Evolutionary conservation across 2,797 vertebrate species (phyloP).

Genomic region (Oryzias dopingdopingensis): DNA sequence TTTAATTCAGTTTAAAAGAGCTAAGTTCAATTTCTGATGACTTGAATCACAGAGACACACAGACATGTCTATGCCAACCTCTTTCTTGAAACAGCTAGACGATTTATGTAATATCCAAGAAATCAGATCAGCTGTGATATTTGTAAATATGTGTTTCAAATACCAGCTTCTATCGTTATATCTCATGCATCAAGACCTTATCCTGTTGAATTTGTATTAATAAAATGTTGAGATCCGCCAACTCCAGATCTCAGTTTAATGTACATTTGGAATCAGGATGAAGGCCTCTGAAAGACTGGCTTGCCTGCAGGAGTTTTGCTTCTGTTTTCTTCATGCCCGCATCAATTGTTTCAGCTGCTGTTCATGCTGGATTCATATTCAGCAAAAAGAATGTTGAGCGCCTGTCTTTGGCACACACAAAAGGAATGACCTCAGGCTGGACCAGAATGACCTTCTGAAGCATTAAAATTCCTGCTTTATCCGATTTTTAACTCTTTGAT

Average conservation of each 20-base stretch:
- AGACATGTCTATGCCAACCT: not conserved
- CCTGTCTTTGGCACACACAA: constrained; percentile 33
- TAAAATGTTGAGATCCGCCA: not conserved
- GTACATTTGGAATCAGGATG: not conserved
- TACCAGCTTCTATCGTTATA: not conserved
- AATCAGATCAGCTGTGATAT: not conserved
- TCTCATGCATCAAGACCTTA: not conserved
- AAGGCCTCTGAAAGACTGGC: constrained; percentile 1
- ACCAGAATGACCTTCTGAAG: constrained; percentile 4
- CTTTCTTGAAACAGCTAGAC: not conserved
- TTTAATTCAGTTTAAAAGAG: too few relatives aligned
- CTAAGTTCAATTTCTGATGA: too few relatives aligned
- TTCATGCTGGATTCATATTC: constrained; percentile 21
- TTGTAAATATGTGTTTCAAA: not conserved
- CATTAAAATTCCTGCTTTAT: constrained; percentile 23
- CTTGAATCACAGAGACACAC: too few relatives aligned
- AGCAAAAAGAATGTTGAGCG: constrained; percentile 25
- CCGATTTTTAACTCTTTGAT: constrained; percentile 21
- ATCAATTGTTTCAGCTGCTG: constrained; percentile 1
- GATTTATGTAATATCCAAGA: not conserved
- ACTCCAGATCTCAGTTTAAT: not conserved
- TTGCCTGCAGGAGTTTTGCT: constrained; percentile 3
- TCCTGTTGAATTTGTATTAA: constrained; percentile 1
- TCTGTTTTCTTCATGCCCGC: constrained; percentile 11
- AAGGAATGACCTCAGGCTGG: constrained; percentile 43